These are phyloP conservation scores for Erythrocercus mccallii DNA, from an alignment of 2,113 vertebrate species.

Conservation along the genomic window DNA sequence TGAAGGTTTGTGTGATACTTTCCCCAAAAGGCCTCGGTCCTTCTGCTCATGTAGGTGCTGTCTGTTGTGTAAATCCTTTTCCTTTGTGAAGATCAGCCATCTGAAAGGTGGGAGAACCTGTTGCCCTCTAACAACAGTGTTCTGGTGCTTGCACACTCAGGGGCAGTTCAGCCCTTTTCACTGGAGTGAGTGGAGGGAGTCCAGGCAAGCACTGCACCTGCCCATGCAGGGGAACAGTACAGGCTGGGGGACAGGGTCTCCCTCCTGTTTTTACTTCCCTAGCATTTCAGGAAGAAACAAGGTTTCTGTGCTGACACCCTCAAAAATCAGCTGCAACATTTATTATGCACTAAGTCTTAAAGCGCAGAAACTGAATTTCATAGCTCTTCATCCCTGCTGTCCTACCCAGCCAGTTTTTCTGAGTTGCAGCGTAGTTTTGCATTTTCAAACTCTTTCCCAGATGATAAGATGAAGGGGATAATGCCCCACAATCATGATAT, in stretches of 20 bases:
- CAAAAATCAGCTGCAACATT: background rate
- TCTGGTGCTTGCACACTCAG: background rate
- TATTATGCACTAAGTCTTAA: background rate
- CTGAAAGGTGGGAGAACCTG: background rate
- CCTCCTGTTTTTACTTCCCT: background rate
- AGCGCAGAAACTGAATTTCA: background rate
- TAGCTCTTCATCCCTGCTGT: background rate
- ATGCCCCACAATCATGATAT: background rate
- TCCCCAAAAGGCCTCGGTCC: background rate
- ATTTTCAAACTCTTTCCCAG: background rate
- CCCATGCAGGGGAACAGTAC: background rate
- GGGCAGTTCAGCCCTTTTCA: background rate
- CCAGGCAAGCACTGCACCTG: background rate
- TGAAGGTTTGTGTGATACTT: background rate
- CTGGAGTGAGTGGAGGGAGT: background rate
- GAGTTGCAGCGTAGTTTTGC: background rate
- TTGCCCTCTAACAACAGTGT: background rate
- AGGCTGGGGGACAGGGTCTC: background rate
- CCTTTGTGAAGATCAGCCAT: background rate
- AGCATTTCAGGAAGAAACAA: background rate
- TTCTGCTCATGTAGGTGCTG: background rate
- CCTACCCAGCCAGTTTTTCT: background rate
- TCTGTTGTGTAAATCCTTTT: background rate
- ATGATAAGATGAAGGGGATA: background rate
- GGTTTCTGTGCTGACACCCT: background rate